Evolutionary conservation across 2,113 vertebrate species (phyloP).

Genomic region (Perognathus longimembris): DNA sequence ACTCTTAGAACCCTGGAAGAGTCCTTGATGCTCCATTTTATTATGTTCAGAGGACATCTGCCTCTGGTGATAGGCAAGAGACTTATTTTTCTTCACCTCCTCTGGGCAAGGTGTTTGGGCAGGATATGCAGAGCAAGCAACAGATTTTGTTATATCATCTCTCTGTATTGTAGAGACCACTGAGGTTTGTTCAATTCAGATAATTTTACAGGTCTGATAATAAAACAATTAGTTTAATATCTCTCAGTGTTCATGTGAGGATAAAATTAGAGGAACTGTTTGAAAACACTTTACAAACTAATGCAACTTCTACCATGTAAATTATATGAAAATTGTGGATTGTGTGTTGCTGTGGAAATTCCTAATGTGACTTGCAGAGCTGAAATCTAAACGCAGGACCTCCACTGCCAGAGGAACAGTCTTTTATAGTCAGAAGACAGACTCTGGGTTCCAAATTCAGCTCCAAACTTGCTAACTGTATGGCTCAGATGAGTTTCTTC

Average conservation of each 20-base stretch:
- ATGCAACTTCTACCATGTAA: background rate
- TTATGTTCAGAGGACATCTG: background rate
- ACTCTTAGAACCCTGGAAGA: background rate
- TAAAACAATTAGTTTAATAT: background rate
- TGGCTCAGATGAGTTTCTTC: background rate
- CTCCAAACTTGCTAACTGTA: background rate
- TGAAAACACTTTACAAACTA: conserved; percentile 11
- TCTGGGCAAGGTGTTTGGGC: background rate
- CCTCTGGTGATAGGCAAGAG: background rate
- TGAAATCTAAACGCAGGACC: background rate
- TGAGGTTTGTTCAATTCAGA: background rate
- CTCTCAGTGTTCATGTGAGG: background rate
- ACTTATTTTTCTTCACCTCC: background rate
- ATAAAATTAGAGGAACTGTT: conserved; percentile 2
- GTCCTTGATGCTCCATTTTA: background rate
- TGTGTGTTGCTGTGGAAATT: background rate
- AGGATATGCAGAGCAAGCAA: background rate
- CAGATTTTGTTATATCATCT: background rate
- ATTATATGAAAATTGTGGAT: background rate
- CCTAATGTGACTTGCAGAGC: background rate
- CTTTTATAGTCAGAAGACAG: background rate
- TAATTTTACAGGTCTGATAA: background rate
- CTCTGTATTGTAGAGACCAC: background rate
- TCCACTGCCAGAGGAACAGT: background rate
- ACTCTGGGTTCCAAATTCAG: background rate